Conservation (phyloP, 2,888 invertebrate species). For the Stenodera caucasica region DNA sequence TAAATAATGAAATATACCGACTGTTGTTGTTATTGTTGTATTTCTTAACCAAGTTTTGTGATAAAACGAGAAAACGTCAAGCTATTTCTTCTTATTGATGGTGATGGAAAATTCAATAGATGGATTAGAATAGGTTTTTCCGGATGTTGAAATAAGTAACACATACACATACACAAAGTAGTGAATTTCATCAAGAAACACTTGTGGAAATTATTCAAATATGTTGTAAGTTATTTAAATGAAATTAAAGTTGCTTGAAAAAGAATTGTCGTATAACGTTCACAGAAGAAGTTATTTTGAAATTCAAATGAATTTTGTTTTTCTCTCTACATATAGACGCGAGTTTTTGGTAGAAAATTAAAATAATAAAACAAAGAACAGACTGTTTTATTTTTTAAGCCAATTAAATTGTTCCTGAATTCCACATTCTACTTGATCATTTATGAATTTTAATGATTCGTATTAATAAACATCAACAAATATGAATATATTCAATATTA, state of each 20-base stretch:
- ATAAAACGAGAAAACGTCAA: neutral
- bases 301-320: slow-evolving; percentile 38
- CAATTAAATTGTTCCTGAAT: slow-evolving; percentile 22
- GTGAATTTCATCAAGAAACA: neutral
- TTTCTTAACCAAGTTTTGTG: neutral
- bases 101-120: neutral
- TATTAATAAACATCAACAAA: neutral
- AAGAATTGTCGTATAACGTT: slow-evolving; percentile 22
- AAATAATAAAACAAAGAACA: slow-evolving; percentile 27
- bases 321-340: slow-evolving; percentile 22
- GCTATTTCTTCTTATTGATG: neutral
- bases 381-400: slow-evolving; percentile 21
- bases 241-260: slow-evolving; percentile 22
- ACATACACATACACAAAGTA: neutral
- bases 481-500: too few species aligned
- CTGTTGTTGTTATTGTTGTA: neutral
- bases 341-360: slow-evolving; percentile 22
- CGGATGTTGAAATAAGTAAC: neutral
- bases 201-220: slow-evolving; percentile 1
- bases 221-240: slow-evolving; percentile 26
- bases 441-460: slow-evolving; percentile 28
- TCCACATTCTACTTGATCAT: slow-evolving; percentile 21
- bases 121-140: neutral
- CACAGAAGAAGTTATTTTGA: slow-evolving; percentile 30
- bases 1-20: slow-evolving; percentile 17